Conservation (phyloP, 1,140 invertebrate genomes). For the Paralvinella palmiformis region DNA sequence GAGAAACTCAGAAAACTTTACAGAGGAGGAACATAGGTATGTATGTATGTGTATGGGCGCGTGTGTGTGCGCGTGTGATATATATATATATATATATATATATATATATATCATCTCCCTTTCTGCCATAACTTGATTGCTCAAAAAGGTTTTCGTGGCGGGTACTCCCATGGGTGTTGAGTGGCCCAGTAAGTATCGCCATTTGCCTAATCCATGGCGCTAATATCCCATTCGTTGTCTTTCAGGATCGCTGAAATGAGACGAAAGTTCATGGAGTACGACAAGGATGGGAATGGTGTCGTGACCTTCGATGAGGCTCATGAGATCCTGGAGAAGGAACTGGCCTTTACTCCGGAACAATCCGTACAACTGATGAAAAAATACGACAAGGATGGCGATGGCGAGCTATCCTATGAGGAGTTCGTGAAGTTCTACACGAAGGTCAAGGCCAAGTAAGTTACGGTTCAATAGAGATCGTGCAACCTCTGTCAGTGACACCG, state of each 20-base stretch:
- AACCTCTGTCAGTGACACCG: not conserved
- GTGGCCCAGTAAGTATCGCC: no score
- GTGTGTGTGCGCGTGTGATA: no score
- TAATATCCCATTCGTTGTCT: not conserved
- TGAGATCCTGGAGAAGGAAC: constrained; percentile 2
- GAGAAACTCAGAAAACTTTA: not conserved
- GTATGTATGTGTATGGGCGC: no score
- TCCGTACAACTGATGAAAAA: not conserved
- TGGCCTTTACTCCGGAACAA: not conserved
- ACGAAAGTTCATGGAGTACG: not conserved
- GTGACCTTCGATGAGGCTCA: constrained; percentile 12
- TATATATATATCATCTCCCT: no score
- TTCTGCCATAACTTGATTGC: not conserved
- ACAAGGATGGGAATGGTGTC: constrained; percentile 8
- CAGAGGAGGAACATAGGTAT: constrained; percentile 12
- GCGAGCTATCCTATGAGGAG: constrained; percentile 13
- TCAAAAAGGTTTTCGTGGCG: no score
- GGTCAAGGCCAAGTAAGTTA: constrained; percentile 10
- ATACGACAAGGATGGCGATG: constrained; percentile 9
- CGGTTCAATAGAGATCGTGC: no score
- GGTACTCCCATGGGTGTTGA: no score
- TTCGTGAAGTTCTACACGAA: constrained; percentile 11
- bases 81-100: no score
- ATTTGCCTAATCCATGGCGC: no score
- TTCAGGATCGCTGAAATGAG: constrained; percentile 6